A percentile compares a stretch with the other conserved stretches of the same genome.
phyloP scores from a whole-genome alignment of 2,113 vertebrate species.

The Condylura cristata region DNA sequence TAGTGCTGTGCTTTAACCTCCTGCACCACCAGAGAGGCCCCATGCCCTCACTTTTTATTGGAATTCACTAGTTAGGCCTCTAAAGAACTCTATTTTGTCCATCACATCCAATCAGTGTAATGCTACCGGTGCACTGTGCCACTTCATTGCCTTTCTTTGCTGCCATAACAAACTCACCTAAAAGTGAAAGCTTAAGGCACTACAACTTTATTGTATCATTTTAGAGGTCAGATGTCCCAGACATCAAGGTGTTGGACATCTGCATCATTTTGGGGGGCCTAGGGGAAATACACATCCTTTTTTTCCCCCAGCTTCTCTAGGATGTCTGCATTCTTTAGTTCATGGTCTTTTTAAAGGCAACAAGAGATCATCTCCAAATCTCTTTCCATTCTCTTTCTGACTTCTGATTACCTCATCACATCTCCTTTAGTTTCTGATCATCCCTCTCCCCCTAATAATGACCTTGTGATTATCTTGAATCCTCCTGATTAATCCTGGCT shows the following conservation, averaged over 20 bases:
- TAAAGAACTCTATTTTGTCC: neutral
- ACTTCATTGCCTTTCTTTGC: neutral
- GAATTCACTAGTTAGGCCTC: too few species aligned
- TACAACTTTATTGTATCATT: neutral
- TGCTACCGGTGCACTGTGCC: neutral
- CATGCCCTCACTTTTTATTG: too few species aligned
- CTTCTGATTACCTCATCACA: neutral
- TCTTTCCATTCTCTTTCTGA: neutral
- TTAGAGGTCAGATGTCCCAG: neutral
- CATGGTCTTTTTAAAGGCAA: neutral
- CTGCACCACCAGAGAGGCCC: too few species aligned
- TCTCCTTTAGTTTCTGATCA: neutral
- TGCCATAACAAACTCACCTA: neutral
- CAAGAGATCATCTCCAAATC: neutral
- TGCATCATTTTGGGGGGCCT: neutral
- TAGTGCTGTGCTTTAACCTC: too few species aligned
- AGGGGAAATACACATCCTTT: neutral
- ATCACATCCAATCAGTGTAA: neutral
- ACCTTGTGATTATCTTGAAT: neutral
- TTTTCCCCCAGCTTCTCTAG: neutral
- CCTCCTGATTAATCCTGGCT: neutral
- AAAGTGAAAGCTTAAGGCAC: neutral
- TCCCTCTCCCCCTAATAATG: neutral
- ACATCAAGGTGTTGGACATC: neutral
- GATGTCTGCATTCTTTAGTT: neutral